phyloP scores from a whole-genome alignment of 2,113 vertebrate species.

The Acinonyx jubatus region DNA sequence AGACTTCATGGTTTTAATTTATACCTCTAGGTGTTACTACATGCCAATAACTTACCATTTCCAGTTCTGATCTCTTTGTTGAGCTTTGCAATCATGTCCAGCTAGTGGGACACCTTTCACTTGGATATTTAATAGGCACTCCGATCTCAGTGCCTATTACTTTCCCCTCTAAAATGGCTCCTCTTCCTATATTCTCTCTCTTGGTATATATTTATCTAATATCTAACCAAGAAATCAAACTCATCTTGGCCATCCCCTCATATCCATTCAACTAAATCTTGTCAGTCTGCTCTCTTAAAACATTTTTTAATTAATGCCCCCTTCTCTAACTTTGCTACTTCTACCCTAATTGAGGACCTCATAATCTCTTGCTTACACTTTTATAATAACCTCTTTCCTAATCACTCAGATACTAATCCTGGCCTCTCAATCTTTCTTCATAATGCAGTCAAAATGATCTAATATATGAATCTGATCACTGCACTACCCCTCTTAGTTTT shows the following conservation, averaged over 20 bases:
- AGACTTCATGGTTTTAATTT: not conserved
- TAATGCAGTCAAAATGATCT: not conserved
- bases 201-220: not conserved
- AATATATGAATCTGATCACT: not conserved
- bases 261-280: not conserved
- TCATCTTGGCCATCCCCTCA: not conserved
- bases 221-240: constrained; percentile 11
- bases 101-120: not conserved
- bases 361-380: not conserved
- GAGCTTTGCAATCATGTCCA: not conserved
- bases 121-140: not conserved
- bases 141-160: not conserved
- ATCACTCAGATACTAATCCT: not conserved
- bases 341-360: not conserved
- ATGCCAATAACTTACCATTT: not conserved
- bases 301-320: not conserved
- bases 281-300: constrained; percentile 12
- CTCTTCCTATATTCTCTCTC: not conserved
- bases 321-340: not conserved
- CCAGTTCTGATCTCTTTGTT: not conserved
- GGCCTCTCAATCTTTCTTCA: not conserved
- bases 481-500: not conserved
- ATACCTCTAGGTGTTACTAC: not conserved
- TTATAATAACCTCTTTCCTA: not conserved
- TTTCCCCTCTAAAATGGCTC: not conserved